These are phyloP conservation scores for Quadriops clusia DNA, from an alignment of 2,888 invertebrate species.

Conservation along the genomic window DNA sequence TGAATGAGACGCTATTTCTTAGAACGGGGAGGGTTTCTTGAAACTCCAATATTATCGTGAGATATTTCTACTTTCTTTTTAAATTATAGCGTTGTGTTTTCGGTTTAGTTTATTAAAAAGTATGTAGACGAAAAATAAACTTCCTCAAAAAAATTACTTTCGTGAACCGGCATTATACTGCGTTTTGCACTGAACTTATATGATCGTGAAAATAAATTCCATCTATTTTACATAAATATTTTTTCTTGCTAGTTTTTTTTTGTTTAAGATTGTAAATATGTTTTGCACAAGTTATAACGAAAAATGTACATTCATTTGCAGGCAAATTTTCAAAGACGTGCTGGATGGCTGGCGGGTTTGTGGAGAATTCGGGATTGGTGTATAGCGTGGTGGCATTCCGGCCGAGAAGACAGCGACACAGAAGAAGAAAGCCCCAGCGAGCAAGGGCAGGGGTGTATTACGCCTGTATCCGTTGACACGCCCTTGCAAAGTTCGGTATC, in stretches of 20 bases:
- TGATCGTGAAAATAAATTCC: too few relatives aligned
- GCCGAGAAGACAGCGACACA: constrained; percentile 69
- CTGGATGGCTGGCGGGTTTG: constrained; percentile 29
- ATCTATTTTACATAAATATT: too few relatives aligned
- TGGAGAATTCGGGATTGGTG: constrained; percentile 59
- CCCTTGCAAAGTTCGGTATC: constrained; percentile 78
- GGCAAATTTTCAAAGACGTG: constrained; percentile 28
- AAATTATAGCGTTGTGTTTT: too few relatives aligned
- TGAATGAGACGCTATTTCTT: too few relatives aligned
- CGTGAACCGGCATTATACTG: too few relatives aligned
- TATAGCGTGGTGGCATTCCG: constrained; percentile 85
- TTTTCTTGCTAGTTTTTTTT: background rate
- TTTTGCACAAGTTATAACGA: background rate
- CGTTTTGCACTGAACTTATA: too few relatives aligned
- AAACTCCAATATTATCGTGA: too few relatives aligned
- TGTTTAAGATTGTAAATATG: constrained; percentile 3
- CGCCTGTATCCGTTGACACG: constrained; percentile 75
- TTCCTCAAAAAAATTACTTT: too few relatives aligned
- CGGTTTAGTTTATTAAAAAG: too few relatives aligned
- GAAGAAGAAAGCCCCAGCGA: constrained; percentile 66
- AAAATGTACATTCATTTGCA: background rate
- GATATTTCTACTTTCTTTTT: too few relatives aligned
- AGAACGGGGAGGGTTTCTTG: too few relatives aligned
- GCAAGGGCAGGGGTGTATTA: constrained; percentile 56
- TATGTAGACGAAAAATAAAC: too few relatives aligned